Conservation (phyloP, 1,140 invertebrate species). For the Apis florea region DNA sequence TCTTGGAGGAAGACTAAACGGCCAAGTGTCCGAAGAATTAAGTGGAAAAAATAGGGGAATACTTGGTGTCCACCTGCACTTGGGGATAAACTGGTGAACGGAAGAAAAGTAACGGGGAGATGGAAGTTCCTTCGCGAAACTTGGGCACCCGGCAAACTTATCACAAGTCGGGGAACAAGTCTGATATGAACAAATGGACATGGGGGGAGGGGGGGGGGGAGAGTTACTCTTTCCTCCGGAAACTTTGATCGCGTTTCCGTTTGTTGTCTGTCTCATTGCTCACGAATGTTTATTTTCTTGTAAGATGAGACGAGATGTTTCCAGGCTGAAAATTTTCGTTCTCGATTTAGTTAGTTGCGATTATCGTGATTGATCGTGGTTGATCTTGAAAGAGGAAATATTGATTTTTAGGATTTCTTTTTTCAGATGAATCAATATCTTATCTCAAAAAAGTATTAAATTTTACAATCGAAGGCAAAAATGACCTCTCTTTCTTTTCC, state of each 20-base stretch:
- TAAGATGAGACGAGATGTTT: neutral
- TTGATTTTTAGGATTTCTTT: no score
- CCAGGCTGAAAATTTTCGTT: no score
- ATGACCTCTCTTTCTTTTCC: no score
- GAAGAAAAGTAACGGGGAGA: neutral
- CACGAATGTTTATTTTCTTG: neutral
- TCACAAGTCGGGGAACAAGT: neutral
- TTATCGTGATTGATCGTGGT: no score
- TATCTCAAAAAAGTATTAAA: no score
- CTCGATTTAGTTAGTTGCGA: no score
- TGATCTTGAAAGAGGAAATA: no score
- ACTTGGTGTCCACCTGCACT: neutral
- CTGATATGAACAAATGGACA: slow-evolving; percentile 44
- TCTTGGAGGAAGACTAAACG: neutral
- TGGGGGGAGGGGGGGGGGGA: neutral
- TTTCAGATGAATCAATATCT: no score
- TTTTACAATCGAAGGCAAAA: no score
- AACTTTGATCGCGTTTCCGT: slow-evolving; percentile 31
- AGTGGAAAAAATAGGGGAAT: slow-evolving; percentile 13
- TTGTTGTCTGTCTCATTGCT: neutral
- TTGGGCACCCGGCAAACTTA: slow-evolving; percentile 17
- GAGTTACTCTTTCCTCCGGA: neutral
- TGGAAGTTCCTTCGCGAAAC: slow-evolving; percentile 18
- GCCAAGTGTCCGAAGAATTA: slow-evolving; percentile 26
- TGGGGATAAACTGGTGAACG: slow-evolving; percentile 3